Percentiles rank a stretch among this genome's conserved stretches.
phyloP scores from a whole-genome alignment of 1,140 invertebrate genomes.

The Amyelois transitella region DNA sequence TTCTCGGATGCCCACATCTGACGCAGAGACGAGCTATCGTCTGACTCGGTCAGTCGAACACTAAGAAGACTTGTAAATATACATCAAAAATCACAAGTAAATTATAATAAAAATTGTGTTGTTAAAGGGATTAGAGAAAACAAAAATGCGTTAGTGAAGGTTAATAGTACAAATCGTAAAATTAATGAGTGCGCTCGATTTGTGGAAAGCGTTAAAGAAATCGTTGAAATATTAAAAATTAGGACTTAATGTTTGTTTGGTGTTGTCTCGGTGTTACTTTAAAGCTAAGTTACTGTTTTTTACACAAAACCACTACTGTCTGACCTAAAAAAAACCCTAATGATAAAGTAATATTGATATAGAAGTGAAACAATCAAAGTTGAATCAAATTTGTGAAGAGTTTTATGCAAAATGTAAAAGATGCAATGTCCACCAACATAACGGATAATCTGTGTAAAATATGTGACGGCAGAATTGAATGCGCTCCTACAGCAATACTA shows the following conservation, averaged over 20 bases:
- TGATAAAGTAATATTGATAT: neutral
- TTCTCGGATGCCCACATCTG: constrained; percentile 17
- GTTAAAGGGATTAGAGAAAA: too few relatives aligned
- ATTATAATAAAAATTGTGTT: too few relatives aligned
- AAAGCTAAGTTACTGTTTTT: too few relatives aligned
- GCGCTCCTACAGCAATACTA: constrained; percentile 60
- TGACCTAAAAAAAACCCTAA: neutral
- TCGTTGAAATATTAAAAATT: too few relatives aligned
- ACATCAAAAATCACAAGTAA: too few relatives aligned
- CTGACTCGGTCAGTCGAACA: neutral
- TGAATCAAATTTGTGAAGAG: neutral
- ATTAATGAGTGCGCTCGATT: too few relatives aligned
- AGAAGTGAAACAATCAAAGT: neutral
- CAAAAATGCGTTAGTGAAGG: too few relatives aligned
- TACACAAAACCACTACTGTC: too few relatives aligned
- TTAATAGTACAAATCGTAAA: too few relatives aligned
- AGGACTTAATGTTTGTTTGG: too few relatives aligned
- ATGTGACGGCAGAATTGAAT: constrained; percentile 62
- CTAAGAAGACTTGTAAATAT: neutral
- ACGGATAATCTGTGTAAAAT: constrained; percentile 62
- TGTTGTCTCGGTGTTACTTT: too few relatives aligned
- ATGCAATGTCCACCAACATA: constrained; percentile 56
- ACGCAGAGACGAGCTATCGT: neutral
- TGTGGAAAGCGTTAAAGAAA: too few relatives aligned
- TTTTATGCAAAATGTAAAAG: constrained; percentile 22